phyloP scores from a whole-genome alignment of 1,140 invertebrate species.

The Trissolcus basalis region DNA sequence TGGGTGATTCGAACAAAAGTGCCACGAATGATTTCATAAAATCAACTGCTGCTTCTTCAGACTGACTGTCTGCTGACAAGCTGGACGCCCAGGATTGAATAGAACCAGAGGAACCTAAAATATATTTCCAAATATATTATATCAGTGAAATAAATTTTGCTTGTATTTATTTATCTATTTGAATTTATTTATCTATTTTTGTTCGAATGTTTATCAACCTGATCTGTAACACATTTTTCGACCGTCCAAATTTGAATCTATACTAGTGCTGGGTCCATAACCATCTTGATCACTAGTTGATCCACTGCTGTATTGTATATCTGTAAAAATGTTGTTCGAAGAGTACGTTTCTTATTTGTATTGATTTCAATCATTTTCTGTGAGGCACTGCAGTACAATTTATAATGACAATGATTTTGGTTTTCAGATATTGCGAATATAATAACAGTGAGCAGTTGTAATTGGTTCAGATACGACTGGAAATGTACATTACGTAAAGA shows the following conservation, averaged over 20 bases:
- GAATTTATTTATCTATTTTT: no score
- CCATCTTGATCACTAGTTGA: constrained; percentile 78
- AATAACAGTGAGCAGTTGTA: no score
- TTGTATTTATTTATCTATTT: no score
- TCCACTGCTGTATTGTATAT: constrained; percentile 76
- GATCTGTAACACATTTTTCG: constrained; percentile 77
- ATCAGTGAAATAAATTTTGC: no score
- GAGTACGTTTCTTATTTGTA: constrained; percentile 18
- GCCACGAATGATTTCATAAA: constrained; percentile 86
- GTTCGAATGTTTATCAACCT: constrained; percentile 62
- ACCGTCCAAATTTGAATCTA: constrained; percentile 79
- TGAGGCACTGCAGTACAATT: background rate
- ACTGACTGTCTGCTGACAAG: constrained; percentile 83
- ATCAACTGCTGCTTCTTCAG: constrained; percentile 81
- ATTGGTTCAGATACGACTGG: no score
- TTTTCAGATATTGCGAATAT: no score
- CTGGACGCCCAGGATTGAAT: constrained; percentile 85
- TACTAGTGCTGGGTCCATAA: constrained; percentile 78
- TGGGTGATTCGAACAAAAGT: constrained; percentile 80
- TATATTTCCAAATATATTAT: no score
- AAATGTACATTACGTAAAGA: no score
- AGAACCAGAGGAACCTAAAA: constrained; percentile 80
- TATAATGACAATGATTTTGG: no score
- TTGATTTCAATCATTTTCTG: constrained; percentile 7
- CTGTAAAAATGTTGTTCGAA: constrained; percentile 61